phyloP scores from a whole-genome alignment of 2,797 vertebrate genomes.

The Bradypus variegatus region DNA sequence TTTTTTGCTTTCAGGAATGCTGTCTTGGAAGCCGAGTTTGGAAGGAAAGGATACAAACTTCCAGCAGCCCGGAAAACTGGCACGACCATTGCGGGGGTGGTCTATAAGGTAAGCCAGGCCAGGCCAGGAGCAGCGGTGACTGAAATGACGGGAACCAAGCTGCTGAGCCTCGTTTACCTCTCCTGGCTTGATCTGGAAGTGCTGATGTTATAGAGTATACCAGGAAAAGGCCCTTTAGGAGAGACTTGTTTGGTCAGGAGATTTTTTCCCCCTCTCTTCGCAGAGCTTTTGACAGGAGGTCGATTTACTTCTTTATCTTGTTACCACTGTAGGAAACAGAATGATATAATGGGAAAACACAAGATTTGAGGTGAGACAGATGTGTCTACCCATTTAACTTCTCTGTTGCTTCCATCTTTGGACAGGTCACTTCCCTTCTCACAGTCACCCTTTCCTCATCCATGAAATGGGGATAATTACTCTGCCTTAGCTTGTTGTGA shows the following conservation, averaged over 20 bases:
- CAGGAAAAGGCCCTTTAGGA: background rate
- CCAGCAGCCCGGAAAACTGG: conserved; percentile 93
- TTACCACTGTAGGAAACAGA: background rate
- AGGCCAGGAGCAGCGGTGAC: background rate
- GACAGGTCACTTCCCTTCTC: background rate
- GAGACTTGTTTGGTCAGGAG: background rate
- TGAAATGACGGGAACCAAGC: background rate
- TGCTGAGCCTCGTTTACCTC: background rate
- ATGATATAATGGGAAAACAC: background rate
- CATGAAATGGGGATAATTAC: background rate
- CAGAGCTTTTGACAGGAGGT: background rate
- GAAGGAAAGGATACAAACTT: conserved; percentile 77
- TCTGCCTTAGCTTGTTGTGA: background rate
- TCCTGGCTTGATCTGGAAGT: background rate
- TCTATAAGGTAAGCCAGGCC: conserved; percentile 84
- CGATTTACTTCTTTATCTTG: background rate
- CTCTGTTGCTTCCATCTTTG: background rate
- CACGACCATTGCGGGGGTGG: conserved; percentile 93
- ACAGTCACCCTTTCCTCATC: background rate
- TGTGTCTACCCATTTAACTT: background rate
- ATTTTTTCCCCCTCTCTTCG: background rate
- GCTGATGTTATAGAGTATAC: background rate
- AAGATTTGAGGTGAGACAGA: background rate
- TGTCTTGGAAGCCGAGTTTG: conserved; percentile 79
- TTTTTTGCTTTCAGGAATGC: conserved; percentile 79